Percentiles rank a stretch among this genome's conserved stretches.
phyloP scores from a whole-genome alignment of 2,113 vertebrate genomes.

The Romanogobio albipinnatus region DNA sequence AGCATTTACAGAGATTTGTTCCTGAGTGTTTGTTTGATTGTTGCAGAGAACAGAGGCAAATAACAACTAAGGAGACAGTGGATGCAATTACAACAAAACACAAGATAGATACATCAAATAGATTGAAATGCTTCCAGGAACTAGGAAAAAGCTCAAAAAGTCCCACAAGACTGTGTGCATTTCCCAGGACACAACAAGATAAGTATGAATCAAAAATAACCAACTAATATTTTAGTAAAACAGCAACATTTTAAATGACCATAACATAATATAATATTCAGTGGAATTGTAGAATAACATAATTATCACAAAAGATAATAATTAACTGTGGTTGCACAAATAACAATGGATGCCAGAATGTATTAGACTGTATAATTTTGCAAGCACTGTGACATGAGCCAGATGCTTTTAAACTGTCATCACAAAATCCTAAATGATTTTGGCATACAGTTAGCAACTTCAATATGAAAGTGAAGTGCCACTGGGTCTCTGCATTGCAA shows the following conservation, averaged over 20 bases:
- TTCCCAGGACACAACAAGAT: slow-evolving; percentile 33
- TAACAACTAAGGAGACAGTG: slow-evolving; percentile 46
- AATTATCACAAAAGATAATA: not conserved
- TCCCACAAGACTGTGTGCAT: slow-evolving; percentile 31
- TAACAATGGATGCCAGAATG: slow-evolving; percentile 20
- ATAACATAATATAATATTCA: slow-evolving; percentile 8
- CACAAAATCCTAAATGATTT: slow-evolving; percentile 25
- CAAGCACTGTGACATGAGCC: slow-evolving; percentile 40
- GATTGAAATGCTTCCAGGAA: slow-evolving; percentile 35
- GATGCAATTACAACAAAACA: slow-evolving; percentile 56
- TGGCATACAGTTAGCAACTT: slow-evolving; percentile 24
- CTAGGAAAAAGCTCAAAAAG: not conserved
- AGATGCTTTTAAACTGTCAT: slow-evolving; percentile 45
- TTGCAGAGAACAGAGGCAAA: not conserved
- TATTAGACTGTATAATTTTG: slow-evolving; percentile 30
- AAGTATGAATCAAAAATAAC: slow-evolving; percentile 25
- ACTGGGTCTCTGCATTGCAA: not conserved
- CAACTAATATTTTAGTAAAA: not conserved
- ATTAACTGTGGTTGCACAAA: slow-evolving; percentile 26
- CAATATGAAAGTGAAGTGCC: not conserved
- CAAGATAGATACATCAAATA: slow-evolving; percentile 50
- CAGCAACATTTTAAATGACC: not conserved
- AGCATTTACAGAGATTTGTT: not conserved
- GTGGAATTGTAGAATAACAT: not conserved
- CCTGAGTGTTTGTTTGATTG: not conserved